These are phyloP conservation scores for Alcedo quadribrachys DNA, from an alignment of 2,797 vertebrate species.

Conservation along the genomic window DNA sequence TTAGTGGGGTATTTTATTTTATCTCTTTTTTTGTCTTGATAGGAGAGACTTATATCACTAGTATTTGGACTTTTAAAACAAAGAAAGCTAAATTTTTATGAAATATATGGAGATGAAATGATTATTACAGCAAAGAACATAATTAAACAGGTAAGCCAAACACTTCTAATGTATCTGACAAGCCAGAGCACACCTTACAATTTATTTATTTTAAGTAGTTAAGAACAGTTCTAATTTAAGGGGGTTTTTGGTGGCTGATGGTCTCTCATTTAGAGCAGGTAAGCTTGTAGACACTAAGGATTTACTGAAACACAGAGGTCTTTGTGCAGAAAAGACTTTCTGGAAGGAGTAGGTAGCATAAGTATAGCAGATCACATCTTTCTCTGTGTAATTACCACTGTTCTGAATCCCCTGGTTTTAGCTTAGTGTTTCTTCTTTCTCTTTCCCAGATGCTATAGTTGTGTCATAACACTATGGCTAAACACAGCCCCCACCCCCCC, in stretches of 20 bases:
- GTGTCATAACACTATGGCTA: not conserved
- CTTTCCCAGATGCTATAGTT: not conserved
- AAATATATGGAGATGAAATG: conserved; percentile 96
- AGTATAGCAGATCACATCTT: not conserved
- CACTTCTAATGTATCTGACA: not conserved
- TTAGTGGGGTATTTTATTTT: not conserved
- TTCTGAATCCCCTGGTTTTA: not conserved
- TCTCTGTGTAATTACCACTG: not conserved
- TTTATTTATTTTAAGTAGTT: not conserved
- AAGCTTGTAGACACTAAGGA: not conserved
- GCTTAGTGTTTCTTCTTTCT: not conserved
- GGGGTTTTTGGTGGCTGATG: not conserved
- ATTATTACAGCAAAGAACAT: conserved; percentile 89
- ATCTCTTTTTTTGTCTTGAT: not conserved
- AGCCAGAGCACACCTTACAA: not conserved
- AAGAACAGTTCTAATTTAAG: not conserved
- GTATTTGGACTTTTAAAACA: conserved; percentile 95
- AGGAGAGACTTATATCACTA: conserved; percentile 94
- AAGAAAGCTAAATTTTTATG: conserved; percentile 95
- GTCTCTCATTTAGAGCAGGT: not conserved
- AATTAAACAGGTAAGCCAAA: conserved; percentile 88
- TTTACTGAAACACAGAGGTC: not conserved
- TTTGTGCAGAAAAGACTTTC: not conserved
- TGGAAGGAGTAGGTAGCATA: not conserved
- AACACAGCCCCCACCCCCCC: too few relatives aligned